Conservation (phyloP, 2,888 invertebrate genomes). For the Sinotaia quadrata region DNA sequence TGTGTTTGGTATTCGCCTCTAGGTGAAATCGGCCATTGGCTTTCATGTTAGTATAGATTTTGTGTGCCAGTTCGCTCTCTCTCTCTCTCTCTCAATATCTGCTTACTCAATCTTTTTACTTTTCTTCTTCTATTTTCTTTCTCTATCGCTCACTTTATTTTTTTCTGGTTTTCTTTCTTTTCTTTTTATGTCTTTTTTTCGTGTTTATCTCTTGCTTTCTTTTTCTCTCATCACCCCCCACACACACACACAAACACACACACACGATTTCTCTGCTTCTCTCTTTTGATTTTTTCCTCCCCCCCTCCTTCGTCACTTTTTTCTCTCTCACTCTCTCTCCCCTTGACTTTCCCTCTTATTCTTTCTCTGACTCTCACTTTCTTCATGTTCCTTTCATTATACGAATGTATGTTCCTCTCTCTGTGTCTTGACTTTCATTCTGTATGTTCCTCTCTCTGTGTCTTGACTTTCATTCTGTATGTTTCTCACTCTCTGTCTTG, state of each 20-base stretch:
- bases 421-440: too few species aligned
- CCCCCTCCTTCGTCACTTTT: background rate
- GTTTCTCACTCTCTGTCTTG: too few species aligned
- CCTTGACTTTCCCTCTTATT: conserved; percentile 14
- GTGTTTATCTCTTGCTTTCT: background rate
- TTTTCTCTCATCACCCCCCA: too few species aligned
- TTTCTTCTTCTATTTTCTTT: background rate
- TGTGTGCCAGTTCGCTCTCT: background rate
- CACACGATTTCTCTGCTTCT: conserved; percentile 6
- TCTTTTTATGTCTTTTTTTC: background rate
- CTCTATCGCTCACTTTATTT: background rate
- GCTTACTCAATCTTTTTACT: background rate
- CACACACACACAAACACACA: too few species aligned
- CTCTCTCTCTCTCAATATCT: conserved; percentile 2
- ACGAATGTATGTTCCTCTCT: background rate
- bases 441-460: too few species aligned
- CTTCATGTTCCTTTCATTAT: background rate
- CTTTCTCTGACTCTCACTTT: background rate
- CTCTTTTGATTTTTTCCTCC: background rate
- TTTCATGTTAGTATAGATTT: background rate
- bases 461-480: too few species aligned
- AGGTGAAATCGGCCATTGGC: background rate
- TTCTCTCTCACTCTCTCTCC: background rate
- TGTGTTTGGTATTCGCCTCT: too few species aligned
- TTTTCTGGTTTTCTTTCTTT: background rate